Conservation (phyloP, 2,888 invertebrate species). For the Latrodectus hesperus region DNA sequence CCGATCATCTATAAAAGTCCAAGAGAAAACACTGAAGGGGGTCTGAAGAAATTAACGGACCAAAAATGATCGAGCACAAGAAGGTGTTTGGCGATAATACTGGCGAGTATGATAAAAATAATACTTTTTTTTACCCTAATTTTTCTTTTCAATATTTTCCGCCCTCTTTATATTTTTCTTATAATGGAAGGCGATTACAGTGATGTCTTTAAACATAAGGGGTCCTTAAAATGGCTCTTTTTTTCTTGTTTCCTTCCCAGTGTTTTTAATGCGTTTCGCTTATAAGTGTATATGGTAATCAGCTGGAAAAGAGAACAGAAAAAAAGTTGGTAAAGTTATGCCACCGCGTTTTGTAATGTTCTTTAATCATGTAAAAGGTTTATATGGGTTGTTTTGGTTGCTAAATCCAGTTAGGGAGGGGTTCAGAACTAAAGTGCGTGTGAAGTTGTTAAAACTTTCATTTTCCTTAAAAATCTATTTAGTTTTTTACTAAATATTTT, state of each 20-base stretch:
- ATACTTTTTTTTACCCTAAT: slow-evolving; percentile 16
- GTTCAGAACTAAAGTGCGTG: no score
- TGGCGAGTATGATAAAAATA: slow-evolving; percentile 39
- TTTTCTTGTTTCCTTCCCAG: not conserved
- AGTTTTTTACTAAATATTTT: no score
- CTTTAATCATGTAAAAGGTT: not conserved
- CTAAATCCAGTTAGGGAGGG: not conserved
- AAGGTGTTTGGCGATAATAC: slow-evolving; percentile 49
- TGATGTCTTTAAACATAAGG: slow-evolving; percentile 16
- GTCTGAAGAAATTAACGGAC: slow-evolving; percentile 47
- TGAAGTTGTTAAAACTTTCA: no score
- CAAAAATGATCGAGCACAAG: slow-evolving; percentile 51
- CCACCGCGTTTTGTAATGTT: not conserved
- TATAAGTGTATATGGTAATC: not conserved
- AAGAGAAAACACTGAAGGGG: slow-evolving; percentile 30
- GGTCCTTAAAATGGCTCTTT: not conserved
- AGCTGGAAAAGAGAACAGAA: not conserved
- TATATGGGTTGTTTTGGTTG: not conserved
- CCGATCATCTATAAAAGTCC: slow-evolving; percentile 56
- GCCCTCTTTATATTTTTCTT: slow-evolving; percentile 35
- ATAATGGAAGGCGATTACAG: slow-evolving; percentile 31
- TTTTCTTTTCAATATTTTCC: slow-evolving; percentile 29
- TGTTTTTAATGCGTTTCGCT: not conserved
- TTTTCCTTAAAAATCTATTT: no score
- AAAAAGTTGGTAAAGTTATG: not conserved